Base-by-base conservation (phyloP, 2,888 invertebrate species). In the Cheilosia variabilis region DNA sequence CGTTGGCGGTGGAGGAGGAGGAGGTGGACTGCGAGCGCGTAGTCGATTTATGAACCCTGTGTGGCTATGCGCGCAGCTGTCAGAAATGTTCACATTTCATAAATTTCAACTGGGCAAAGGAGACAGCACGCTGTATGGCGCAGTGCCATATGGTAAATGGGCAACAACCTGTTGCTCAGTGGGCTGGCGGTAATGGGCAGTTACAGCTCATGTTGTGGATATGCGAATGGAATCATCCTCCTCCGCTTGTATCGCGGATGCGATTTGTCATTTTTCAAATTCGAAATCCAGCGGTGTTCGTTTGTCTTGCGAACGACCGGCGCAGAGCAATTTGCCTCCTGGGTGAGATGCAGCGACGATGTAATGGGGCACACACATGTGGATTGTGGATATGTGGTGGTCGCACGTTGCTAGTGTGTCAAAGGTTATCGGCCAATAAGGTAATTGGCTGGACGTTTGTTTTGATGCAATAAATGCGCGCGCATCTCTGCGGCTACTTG, bases 231-330 rank as follows among this genome's bases (percentile, higher is more conserved):
- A 47, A 66, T 77, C 79, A 68, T 72, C 73, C 78, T 60, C 83
- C 79, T 78, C 79, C 78, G 62, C 72, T 63, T 65, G 58, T 83
- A 79, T 78, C 79, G 83, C 83, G 79, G 83, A 83, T 83, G 83
- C 83, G 79, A 83, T 83, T 83, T 79, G 83, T 83, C 83, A 83
- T 83, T 79, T 83, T 83, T 83, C 83, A 83, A 79, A 83, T 83
- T 83, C 78, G 79, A 68, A 73, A 79, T 79, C 71, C 77, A 82
- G 77, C 82, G 77, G 82, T 65, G 72, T 81, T 65, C 82, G 82
- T 83, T 83, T 83, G 82, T 83, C 77, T 72, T 60, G 71, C 10
- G 37, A 15, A 57, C 45, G 22, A 52, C 6, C 24, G 27, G 50
- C 31, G 45, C 22, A 52, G 45, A 58, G 41, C 37, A 79, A 68